Evolutionary conservation across 2,797 vertebrate species (phyloP), one percentile per base, ranked within the genome.

Genomic region (Acanthurus tractus): DNA sequence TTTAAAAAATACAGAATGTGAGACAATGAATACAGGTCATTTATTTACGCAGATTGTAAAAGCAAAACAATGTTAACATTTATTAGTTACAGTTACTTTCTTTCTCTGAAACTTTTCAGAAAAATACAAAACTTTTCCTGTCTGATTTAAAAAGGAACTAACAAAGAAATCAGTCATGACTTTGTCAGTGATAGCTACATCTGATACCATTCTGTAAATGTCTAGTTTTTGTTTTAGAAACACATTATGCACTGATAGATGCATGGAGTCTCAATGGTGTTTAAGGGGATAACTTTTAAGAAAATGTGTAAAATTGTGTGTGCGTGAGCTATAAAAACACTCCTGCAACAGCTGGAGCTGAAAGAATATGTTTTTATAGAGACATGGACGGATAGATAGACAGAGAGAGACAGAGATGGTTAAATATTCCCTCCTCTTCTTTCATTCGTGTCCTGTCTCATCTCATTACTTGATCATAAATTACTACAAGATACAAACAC

Each of bases 331-430:
- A 79, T 82, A 82, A 55, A 78, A 78, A 79, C 82, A 84, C 62
- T 82, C 61, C 76, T 70, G 50, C 52, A 64, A 74, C 84, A 87
- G 79, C 78, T 76, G 71, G 34, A 14, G n/a, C 56, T 84, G 81
- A 77, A 69, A 49, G 45, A 75, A 59, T 78, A 66, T 68, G 53
- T 52, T 75, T 75, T 55, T 55, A 63, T 50, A 55, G 46, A 63
- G 44, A 46, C 38, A 61, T 36, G 8, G 78, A 58, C 55, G 20
- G 44, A 53, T 14, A 4, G 25, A 53, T 22, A n/a, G 36, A 57
- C 4, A 8, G 7, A 42, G 44, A 25, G 40, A 17, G 42, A 23
- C 25, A 25, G 62, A 54, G 15, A 17, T 25, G 46, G 59, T 45
- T 71, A 14, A 40, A 36, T 42, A n/a, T 1, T 71, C 56, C 29